Evolutionary conservation across 2,797 vertebrate species (phyloP).

Genomic region (Sebastes hopkinsi): DNA sequence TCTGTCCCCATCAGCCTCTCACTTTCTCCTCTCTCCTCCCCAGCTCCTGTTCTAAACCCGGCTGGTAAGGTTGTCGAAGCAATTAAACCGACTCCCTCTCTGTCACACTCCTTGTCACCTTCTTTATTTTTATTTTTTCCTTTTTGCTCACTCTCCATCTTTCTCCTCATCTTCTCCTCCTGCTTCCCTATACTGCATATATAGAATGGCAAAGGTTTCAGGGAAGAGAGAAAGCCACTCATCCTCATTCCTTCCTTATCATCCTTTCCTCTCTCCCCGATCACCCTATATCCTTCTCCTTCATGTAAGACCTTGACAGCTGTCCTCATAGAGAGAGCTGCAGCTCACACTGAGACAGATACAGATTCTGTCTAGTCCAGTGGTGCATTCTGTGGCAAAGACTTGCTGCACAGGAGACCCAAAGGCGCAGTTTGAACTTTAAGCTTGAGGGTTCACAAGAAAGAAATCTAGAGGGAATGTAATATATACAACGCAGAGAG

Average conservation of each 20-base stretch:
- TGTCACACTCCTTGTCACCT: conserved; percentile 17
- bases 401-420: not conserved
- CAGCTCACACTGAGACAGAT: conserved; percentile 25
- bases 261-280: not conserved
- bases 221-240: conserved; percentile 16
- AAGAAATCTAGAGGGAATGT: too few species aligned
- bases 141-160: not conserved
- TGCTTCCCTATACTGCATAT: not conserved
- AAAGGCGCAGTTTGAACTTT: too few species aligned
- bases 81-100: conserved; percentile 45
- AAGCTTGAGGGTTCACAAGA: too few species aligned
- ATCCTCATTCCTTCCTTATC: conserved; percentile 15
- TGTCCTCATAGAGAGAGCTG: conserved; percentile 26
- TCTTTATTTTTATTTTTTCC: conserved; percentile 35
- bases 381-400: conserved; percentile 3
- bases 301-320: conserved; percentile 36
- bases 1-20: conserved; percentile 36
- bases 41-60: conserved; percentile 29
- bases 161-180: not conserved
- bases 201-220: conserved; percentile 16
- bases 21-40: not conserved
- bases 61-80: conserved; percentile 36
- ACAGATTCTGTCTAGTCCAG: conserved; percentile 5
- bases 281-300: conserved; percentile 5
- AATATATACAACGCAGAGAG: too few species aligned